Base-by-base conservation (phyloP, 2,888 invertebrate species). In the Ceratothoa steindachneri region DNA sequence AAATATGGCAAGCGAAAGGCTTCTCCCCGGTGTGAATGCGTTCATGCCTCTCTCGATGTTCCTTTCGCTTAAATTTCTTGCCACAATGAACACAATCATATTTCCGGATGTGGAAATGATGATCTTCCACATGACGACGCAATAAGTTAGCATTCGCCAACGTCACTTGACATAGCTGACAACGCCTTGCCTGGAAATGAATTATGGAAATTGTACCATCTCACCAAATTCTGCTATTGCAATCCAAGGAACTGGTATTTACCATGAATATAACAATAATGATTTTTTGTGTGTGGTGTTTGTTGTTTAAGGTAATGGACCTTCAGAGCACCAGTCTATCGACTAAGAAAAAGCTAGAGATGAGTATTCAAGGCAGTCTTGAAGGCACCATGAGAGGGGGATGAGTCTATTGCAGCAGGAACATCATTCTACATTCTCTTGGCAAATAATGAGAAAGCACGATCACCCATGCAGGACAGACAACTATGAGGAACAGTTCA, bases 61-160 rank as follows among this genome's bases (percentile, higher is more conserved):
- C 78, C 64, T 78, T 78, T 30, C 78, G 64, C 68, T 78, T 78
- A 69, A 78, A 78, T 24, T 73, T 73, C 53, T 78, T 78, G 15
- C 70, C 67, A 55, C 78, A 75, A 15, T 67, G 71, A 12, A 51
- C 67, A 67, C 78, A 75, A 64, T 69, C 66, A 55, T 78, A 75
- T 60, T 75, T 75, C 41, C 78, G 73, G 53, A 78, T 78, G 68
- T 77, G 77, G 60, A 75, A 75, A 64, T 77, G 77, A 19, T 73
- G 73, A 31, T 77, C 77, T 41, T 77, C 77, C 2, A 77, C 71
- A 52, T 77, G 77, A 19, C 77, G 75, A 1, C 77, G 75, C n/a
- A 77, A 55, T 30, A 77, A 67, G 51, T 77, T 77, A 15, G 75
- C 70, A 31, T 77, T 77, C 9, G 77, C 77, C 9, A 77, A 67